A percentile compares a stretch with the other conserved stretches of the same genome.
phyloP scores from a whole-genome alignment of 2,888 invertebrate species.

The Torymus aiolomorphi region DNA sequence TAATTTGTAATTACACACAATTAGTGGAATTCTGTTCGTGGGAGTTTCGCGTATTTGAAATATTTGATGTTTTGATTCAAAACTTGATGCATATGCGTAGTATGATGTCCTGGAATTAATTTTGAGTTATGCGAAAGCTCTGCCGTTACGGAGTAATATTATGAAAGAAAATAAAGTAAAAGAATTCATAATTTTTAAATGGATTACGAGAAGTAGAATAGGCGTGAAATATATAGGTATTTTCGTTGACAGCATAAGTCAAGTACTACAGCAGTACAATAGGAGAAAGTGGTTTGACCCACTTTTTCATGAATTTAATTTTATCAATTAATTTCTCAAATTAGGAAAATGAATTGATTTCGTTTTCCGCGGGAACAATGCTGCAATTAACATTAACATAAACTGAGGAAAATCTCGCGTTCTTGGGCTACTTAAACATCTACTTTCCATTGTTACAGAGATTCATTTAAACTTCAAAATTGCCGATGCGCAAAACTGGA shows the following conservation, averaged over 20 bases:
- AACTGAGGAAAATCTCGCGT: slow-evolving; percentile 5
- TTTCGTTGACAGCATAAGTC: too few species aligned
- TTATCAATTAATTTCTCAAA: slow-evolving; percentile 47
- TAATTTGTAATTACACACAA: too few species aligned
- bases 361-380: slow-evolving; percentile 28
- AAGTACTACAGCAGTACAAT: too few species aligned
- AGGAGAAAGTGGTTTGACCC: slow-evolving; percentile 47
- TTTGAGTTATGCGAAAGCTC: neutral
- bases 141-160: neutral
- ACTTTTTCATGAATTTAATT: slow-evolving; percentile 47
- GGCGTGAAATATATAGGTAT: neutral
- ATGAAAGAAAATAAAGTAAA: neutral
- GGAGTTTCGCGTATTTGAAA: neutral
- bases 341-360: slow-evolving; percentile 40
- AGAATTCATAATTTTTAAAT: neutral
- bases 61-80: neutral
- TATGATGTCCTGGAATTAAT: too few species aligned
- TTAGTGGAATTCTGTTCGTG: neutral
- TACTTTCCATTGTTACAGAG: slow-evolving; percentile 36
- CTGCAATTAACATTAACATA: slow-evolving; percentile 47
- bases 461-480: too few species aligned
- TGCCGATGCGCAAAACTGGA: too few species aligned
- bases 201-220: slow-evolving; percentile 7
- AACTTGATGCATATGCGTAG: too few species aligned
- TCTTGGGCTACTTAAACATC: neutral